These are phyloP conservation scores for Nomia melanderi DNA, from an alignment of 1,140 invertebrate species.

Conservation along the genomic window DNA sequence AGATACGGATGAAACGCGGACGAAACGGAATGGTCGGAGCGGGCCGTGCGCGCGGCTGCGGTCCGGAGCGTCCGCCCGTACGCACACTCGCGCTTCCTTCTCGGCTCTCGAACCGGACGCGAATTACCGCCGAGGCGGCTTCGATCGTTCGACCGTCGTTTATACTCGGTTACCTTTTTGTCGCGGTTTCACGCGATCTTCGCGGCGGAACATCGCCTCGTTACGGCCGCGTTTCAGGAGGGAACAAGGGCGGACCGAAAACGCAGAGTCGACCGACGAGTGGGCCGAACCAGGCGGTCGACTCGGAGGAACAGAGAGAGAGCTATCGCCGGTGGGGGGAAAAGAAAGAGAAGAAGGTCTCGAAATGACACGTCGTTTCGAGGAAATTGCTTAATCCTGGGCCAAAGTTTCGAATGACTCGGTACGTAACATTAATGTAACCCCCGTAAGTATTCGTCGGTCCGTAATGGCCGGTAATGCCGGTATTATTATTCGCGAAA, in stretches of 20 bases:
- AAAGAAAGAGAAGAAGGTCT: background rate
- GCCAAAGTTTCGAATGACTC: slow-evolving; percentile 34
- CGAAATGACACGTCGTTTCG: slow-evolving; percentile 29
- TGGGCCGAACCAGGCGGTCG: background rate
- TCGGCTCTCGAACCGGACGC: background rate
- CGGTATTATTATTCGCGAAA: slow-evolving; percentile 55
- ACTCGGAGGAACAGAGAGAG: too few species aligned
- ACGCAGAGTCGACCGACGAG: background rate
- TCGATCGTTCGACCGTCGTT: background rate
- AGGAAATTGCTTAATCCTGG: slow-evolving; percentile 39
- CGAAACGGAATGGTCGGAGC: background rate
- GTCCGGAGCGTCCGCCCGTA: too few species aligned
- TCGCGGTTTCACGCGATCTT: too few species aligned
- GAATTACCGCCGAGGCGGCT: background rate
- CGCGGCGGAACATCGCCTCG: too few species aligned
- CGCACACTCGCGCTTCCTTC: too few species aligned
- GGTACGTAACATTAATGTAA: slow-evolving; percentile 28
- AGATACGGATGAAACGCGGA: slow-evolving; percentile 9
- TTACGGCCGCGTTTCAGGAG: too few species aligned
- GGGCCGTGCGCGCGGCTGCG: background rate
- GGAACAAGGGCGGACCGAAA: too few species aligned
- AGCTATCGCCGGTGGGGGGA: too few species aligned
- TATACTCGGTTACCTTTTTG: too few species aligned
- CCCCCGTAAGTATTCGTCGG: slow-evolving; percentile 31
- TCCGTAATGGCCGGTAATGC: slow-evolving; percentile 46